Percentiles rank a stretch among this genome's conserved stretches.
Conservation (phyloP, 2,797 vertebrate species). For the Nannoperca obscura region DNA sequence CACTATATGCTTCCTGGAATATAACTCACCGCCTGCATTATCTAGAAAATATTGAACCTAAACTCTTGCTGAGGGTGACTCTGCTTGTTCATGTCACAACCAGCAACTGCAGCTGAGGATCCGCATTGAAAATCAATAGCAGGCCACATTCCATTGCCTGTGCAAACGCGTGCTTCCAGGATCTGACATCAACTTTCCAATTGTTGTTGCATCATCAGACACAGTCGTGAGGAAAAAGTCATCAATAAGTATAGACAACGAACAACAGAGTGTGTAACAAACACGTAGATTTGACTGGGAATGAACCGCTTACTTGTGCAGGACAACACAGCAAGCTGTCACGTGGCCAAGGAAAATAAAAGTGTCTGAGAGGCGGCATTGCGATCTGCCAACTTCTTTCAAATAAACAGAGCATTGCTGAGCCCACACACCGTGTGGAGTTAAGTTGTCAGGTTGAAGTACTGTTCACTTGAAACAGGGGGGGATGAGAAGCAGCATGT, state of each 20-base stretch:
- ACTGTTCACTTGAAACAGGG: background rate
- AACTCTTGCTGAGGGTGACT: slow-evolving; percentile 20
- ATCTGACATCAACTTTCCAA: slow-evolving; percentile 20
- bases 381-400: background rate
- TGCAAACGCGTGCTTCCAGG: slow-evolving; percentile 40
- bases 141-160: slow-evolving; percentile 58
- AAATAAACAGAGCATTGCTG: background rate
- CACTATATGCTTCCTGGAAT: slow-evolving; percentile 10
- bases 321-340: background rate
- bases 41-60: slow-evolving; percentile 37
- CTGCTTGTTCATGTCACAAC: slow-evolving; percentile 31
- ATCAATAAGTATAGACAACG: slow-evolving; percentile 4
- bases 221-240: slow-evolving; percentile 15
- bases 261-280: slow-evolving; percentile 3
- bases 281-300: background rate
- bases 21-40: background rate
- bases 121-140: slow-evolving; percentile 73
- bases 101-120: slow-evolving; percentile 37
- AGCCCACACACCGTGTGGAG: background rate
- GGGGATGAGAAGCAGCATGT: background rate
- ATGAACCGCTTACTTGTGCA: background rate
- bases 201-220: slow-evolving; percentile 56
- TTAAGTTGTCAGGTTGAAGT: background rate
- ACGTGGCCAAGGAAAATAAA: background rate
- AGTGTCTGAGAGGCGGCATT: background rate